These are phyloP conservation scores for Rhopilema esculentum DNA, from an alignment of 30 jellyfish, hydroid and myxozoan genomes.

Conservation along the genomic window DNA sequence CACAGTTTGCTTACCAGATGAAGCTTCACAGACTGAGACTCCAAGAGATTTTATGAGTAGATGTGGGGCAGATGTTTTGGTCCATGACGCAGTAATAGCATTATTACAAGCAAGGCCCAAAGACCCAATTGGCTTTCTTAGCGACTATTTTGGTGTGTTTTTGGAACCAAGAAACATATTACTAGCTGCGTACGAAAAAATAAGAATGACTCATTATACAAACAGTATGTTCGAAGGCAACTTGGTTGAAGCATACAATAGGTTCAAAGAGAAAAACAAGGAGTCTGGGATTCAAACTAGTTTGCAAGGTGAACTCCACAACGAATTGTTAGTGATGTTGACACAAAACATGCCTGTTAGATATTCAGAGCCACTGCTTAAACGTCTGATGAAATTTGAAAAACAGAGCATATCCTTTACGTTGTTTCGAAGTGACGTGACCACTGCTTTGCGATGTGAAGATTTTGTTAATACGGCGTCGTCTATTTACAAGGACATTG, in stretches of 20 bases:
- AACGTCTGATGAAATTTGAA: constrained; percentile 49
- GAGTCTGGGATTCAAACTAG: not conserved
- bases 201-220: constrained; percentile 41
- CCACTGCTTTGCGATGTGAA: constrained; percentile 36
- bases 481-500: constrained; percentile 58
- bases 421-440: constrained; percentile 35
- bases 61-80: constrained; percentile 38
- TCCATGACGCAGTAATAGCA: constrained; percentile 45
- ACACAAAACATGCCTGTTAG: constrained; percentile 35
- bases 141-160: constrained; percentile 62
- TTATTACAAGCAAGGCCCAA: constrained; percentile 75
- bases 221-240: constrained; percentile 46
- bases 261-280: constrained; percentile 8
- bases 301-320: constrained; percentile 46
- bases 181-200: constrained; percentile 57
- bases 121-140: constrained; percentile 78
- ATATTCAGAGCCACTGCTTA: constrained; percentile 39
- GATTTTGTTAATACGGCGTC: constrained; percentile 40
- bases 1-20: constrained; percentile 9
- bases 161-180: constrained; percentile 54
- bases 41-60: constrained; percentile 77
- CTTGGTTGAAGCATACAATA: constrained; percentile 68
- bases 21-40: constrained; percentile 35
- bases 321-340: constrained; percentile 44
- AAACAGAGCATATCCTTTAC: constrained; percentile 50